Base-by-base conservation (phyloP, 2,888 invertebrate genomes). In the Dolichopus griseipennis region DNA sequence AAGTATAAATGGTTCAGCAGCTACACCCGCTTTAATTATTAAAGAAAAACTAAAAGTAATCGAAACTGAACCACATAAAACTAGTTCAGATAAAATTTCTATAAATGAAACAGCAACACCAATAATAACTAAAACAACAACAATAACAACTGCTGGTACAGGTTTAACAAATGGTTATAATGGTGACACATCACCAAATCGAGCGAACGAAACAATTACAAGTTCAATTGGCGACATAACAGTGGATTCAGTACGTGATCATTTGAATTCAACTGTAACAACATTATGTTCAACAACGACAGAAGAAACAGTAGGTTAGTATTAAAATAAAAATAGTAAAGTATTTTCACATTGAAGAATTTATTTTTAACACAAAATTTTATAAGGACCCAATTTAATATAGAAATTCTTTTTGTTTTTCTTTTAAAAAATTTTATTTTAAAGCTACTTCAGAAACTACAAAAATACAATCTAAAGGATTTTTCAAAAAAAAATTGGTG, bases 161-260 rank as follows among this genome's bases (percentile, higher is more conserved):
- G 72, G 72, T 1, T 70, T 78, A 71, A 81, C 77, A 10, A 81
- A 89, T 84, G 77, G 88, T 78, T 70, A 86, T 78, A 72, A 71
- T 27, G 72, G 72, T 7, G 76, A 86, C 79, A 74, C 78, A 70
- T 78, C 81, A 70, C 78, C 79, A 22, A 79, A 76, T 74, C 75
- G 77, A 61, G 80, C 77, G 27, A 82, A 82, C 71, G 82, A 82
- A 73, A 86, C 85, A 5, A 84, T 84, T 66, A 84, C 83, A 68
- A 88, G 86, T 75, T 88, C 88, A 62, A 85, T 88, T 70, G 94
- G 90, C 20, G 95, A 95, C 82, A 95, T 96, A 78, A 96, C 96
- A 5, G 92, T 95, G 72, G 96, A 97, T 84, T 95, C 95, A 41
- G 93, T 96, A 66, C 89, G 92, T 73, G 95, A 95, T 82, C 95